These are phyloP conservation scores for Microtus montanus DNA, from an alignment of 2,113 vertebrate genomes.

Conservation along the genomic window DNA sequence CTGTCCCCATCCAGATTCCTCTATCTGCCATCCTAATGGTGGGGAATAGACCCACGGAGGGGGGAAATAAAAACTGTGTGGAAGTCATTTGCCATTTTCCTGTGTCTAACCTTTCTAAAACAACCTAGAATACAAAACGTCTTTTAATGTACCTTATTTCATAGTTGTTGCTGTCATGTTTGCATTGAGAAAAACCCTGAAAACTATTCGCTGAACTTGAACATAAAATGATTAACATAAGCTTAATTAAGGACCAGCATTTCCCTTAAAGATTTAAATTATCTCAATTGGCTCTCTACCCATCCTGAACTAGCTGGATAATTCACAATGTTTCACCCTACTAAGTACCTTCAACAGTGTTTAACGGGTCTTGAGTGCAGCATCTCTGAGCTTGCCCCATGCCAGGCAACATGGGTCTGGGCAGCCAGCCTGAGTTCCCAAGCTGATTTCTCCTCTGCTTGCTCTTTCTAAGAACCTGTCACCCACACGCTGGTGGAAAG, in stretches of 20 bases:
- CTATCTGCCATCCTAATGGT: rapidly evolving
- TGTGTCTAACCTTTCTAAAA: background rate
- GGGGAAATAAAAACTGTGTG: background rate
- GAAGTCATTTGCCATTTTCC: background rate
- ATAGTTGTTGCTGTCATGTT: background rate
- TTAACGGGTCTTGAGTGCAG: background rate
- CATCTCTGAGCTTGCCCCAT: rapidly evolving
- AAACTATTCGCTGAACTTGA: background rate
- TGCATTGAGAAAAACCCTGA: background rate
- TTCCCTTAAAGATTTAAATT: slow-evolving; percentile 55
- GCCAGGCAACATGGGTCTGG: background rate
- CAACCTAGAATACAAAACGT: background rate
- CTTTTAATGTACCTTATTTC: background rate
- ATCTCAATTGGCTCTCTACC: background rate
- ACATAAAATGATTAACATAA: background rate
- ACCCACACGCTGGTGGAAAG: rapidly evolving
- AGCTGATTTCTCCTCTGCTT: background rate
- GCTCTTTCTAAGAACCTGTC: background rate
- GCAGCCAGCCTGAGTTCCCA: background rate
- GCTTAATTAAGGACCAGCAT: slow-evolving; percentile 8
- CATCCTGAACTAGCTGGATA: background rate
- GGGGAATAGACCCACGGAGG: rapidly evolving
- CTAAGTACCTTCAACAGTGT: background rate
- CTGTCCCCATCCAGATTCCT: rapidly evolving
- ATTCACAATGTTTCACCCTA: slow-evolving; percentile 47